phyloP scores from a whole-genome alignment of 1,140 invertebrate species.

The Heliothis subflexa region DNA sequence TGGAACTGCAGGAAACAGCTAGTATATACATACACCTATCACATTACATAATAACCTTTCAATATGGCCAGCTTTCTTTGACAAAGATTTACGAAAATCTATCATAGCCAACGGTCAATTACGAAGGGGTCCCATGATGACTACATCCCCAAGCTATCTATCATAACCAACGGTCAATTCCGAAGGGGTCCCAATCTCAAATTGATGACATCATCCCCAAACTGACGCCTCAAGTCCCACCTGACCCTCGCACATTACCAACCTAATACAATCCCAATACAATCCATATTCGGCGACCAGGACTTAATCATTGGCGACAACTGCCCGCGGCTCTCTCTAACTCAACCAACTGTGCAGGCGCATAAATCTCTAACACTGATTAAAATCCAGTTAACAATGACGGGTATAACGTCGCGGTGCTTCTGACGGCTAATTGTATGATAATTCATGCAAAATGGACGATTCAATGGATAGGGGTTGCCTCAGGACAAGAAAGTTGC shows the following conservation, averaged over 20 bases:
- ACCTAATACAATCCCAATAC: neutral
- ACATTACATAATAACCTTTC: no score
- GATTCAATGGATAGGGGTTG: slow-evolving; percentile 28
- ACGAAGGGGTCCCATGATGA: no score
- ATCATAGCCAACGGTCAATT: no score
- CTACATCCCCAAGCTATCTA: no score
- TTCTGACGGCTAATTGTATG: slow-evolving; percentile 41
- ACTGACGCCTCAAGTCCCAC: no score
- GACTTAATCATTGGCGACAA: slow-evolving; percentile 24
- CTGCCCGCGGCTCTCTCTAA: slow-evolving; percentile 22
- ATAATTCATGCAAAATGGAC: slow-evolving; percentile 49
- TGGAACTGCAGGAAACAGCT: no score
- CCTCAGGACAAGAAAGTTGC: neutral
- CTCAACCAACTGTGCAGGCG: slow-evolving; percentile 8
- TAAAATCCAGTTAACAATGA: slow-evolving; percentile 41
- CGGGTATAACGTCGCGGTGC: slow-evolving; percentile 24
- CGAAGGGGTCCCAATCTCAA: no score
- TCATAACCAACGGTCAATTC: no score
- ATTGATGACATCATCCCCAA: no score
- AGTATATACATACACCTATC: no score
- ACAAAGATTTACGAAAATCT: no score
- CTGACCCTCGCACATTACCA: neutral
- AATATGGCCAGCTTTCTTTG: no score
- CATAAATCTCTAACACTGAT: slow-evolving; percentile 34
- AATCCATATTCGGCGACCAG: neutral